A percentile compares a stretch with the other conserved stretches of the same genome.
Conservation (phyloP, 1,140 invertebrate species). For the Solenopsis invicta region DNA sequence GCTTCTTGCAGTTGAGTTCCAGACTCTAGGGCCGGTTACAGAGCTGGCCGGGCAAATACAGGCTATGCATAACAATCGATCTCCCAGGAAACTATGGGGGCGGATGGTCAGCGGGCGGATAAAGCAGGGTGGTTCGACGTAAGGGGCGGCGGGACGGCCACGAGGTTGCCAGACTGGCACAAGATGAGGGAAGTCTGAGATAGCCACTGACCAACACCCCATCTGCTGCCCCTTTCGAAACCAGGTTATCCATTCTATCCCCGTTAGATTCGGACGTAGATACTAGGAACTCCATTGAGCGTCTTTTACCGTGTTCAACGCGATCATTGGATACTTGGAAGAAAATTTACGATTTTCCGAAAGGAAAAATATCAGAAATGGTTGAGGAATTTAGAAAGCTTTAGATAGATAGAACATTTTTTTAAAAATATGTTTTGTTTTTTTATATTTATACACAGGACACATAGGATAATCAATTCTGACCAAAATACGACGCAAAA, state of each 20-base stretch:
- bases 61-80: constrained; percentile 88
- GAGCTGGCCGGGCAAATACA: constrained; percentile 85
- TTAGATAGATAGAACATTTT: not conserved
- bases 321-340: constrained; percentile 63
- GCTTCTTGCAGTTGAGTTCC: constrained; percentile 77
- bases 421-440: not conserved
- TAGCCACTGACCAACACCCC: constrained; percentile 83
- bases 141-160: constrained; percentile 67
- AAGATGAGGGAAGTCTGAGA: constrained; percentile 82
- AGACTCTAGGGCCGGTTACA: constrained; percentile 74
- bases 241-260: constrained; percentile 76
- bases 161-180: constrained; percentile 74
- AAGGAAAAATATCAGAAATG: not conserved
- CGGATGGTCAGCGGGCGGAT: constrained; percentile 83
- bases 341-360: not conserved
- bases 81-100: constrained; percentile 86
- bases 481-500: not conserved
- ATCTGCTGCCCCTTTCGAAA: constrained; percentile 80
- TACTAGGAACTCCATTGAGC: constrained; percentile 66
- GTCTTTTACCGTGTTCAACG: constrained; percentile 61
- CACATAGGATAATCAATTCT: not conserved
- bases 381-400: not conserved
- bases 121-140: constrained; percentile 74
- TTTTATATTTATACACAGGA: not conserved
- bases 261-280: constrained; percentile 71